phyloP scores from a whole-genome alignment of 2,113 vertebrate species.

The Actinemys pallida region DNA sequence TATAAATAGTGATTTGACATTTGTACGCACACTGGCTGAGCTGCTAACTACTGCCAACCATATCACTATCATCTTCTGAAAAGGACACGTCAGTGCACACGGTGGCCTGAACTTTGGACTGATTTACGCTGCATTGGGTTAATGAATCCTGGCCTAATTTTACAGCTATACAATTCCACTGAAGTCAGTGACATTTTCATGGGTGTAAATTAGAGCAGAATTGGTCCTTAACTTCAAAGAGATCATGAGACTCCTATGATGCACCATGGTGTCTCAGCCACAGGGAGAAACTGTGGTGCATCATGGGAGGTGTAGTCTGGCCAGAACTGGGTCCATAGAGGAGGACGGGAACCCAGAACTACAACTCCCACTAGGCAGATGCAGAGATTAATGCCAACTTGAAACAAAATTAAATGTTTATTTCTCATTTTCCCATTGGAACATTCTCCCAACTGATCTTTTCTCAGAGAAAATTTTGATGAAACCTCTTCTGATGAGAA shows the following conservation, averaged over 20 bases:
- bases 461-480: background rate
- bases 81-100: fast-evolving
- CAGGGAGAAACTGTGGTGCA: background rate
- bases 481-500: background rate
- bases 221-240: background rate
- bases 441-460: background rate
- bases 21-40: background rate
- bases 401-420: background rate
- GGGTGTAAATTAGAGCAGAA: background rate
- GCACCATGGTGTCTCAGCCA: background rate
- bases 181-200: background rate
- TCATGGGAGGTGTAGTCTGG: background rate
- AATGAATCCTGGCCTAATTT: background rate
- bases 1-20: background rate
- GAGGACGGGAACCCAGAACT: background rate
- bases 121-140: background rate
- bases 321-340: background rate
- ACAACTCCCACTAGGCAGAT: background rate
- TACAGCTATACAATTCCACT: background rate
- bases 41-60: background rate
- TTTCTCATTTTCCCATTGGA: background rate
- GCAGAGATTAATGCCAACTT: background rate
- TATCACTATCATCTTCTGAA: background rate
- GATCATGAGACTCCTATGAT: background rate
- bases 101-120: background rate